Conservation (phyloP, 2,113 vertebrate genomes). For the Caranx ignobilis region DNA sequence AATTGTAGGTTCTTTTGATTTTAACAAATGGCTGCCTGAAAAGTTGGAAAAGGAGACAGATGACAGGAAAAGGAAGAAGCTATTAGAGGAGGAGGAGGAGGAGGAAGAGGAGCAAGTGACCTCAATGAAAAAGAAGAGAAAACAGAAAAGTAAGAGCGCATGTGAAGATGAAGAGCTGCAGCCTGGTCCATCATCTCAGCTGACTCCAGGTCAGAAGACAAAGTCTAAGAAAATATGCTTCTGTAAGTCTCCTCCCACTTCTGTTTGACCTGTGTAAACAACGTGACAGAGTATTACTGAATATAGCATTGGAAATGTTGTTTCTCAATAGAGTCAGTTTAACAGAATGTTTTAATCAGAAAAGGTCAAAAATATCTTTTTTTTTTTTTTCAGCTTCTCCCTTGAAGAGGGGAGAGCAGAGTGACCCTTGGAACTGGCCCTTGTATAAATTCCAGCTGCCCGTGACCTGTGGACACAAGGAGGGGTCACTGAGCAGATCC, state of each 20-base stretch:
- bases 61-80: background rate
- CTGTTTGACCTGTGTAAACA: background rate
- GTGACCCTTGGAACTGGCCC: constrained; percentile 72
- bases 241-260: constrained; percentile 41
- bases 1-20: constrained; percentile 62
- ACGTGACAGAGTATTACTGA: background rate
- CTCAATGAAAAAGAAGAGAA: constrained; percentile 27
- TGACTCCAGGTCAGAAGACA: constrained; percentile 36
- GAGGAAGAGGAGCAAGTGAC: background rate
- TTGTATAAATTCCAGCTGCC: constrained; percentile 68
- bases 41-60: background rate
- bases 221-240: constrained; percentile 41
- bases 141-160: background rate
- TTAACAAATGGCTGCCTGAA: constrained; percentile 23
- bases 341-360: background rate
- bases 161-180: constrained; percentile 46
- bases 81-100: constrained; percentile 11
- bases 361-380: background rate
- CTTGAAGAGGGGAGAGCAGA: constrained; percentile 62
- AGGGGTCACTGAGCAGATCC: constrained; percentile 58
- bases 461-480: constrained; percentile 67
- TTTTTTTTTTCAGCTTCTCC: constrained; percentile 57
- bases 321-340: too few species aligned
- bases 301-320: too few species aligned
- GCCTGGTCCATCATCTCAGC: constrained; percentile 62